phyloP scores from a whole-genome alignment of 2,888 invertebrate genomes.

The Gasteruption jaculator region DNA sequence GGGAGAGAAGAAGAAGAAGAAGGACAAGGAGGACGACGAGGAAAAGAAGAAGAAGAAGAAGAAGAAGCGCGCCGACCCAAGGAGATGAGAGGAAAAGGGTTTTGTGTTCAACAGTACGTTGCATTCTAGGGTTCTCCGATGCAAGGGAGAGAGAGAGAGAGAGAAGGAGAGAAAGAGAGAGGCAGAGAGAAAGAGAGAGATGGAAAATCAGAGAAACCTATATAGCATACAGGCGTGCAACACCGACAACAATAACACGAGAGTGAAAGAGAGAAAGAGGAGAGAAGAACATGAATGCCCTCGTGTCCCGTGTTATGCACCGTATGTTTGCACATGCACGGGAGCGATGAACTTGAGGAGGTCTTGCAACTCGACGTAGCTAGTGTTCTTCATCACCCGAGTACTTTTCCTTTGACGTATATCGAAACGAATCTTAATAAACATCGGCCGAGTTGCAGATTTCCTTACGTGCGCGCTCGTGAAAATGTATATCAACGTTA shows the following conservation, averaged over 20 bases:
- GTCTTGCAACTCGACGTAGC: conserved; percentile 19
- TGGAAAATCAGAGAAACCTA: background rate
- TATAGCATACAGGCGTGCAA: conserved; percentile 30
- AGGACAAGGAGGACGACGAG: background rate
- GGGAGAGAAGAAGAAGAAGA: conserved; percentile 11
- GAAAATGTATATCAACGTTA: too few species aligned
- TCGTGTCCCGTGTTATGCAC: conserved; percentile 30
- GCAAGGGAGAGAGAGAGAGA: background rate
- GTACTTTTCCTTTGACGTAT: too few species aligned
- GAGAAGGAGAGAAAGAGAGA: conserved; percentile 1
- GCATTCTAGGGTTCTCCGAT: background rate
- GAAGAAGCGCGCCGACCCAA: background rate
- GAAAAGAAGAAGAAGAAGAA: background rate
- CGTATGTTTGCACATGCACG: conserved; percentile 43
- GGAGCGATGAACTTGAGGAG: conserved; percentile 43
- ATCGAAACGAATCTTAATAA: too few species aligned
- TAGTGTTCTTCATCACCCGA: too few species aligned
- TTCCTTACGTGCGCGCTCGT: too few species aligned
- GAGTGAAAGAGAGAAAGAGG: conserved; percentile 11
- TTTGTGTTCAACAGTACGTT: background rate
- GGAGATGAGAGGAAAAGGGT: conserved; percentile 8
- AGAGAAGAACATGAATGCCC: conserved; percentile 25
- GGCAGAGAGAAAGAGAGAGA: conserved; percentile 3
- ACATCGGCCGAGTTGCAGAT: too few species aligned
- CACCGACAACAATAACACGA: conserved; percentile 33